Evolutionary conservation across 2,888 invertebrate genomes (phyloP).

Genomic region (Cyaniris semiargus): DNA sequence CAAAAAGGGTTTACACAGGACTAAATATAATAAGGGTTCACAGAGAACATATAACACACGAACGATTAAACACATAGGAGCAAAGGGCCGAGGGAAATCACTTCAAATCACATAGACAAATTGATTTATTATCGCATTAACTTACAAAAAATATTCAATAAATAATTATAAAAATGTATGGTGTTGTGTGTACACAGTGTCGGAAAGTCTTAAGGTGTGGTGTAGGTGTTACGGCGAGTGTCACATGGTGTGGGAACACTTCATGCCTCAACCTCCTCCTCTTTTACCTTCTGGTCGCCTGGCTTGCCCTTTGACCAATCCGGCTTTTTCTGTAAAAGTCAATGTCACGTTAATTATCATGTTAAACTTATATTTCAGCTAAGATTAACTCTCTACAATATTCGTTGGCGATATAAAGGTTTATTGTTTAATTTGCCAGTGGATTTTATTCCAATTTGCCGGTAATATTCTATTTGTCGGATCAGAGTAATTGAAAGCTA

Average conservation of each 20-base stretch:
- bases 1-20: conserved; percentile 8
- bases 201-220: conserved; percentile 55
- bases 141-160: conserved; percentile 74
- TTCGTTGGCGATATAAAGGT: too few species aligned
- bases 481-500: not conserved
- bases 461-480: not conserved
- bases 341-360: conserved; percentile 36
- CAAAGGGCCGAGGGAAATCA: conserved; percentile 49
- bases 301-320: conserved; percentile 96
- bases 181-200: conserved; percentile 50
- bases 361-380: not conserved
- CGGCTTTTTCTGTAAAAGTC: conserved; percentile 91
- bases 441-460: not conserved
- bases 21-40: not conserved
- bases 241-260: conserved; percentile 63
- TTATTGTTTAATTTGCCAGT: not conserved
- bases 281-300: conserved; percentile 94
- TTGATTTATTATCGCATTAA: conserved; percentile 74
- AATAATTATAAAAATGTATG: conserved; percentile 69
- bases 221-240: conserved; percentile 62
- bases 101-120: conserved; percentile 66
- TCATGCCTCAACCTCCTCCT: conserved; percentile 92
- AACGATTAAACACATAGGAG: conserved; percentile 1
- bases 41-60: not conserved
- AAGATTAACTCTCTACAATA: too few species aligned